These are phyloP conservation scores for Heliconius cydno DNA, from an alignment of 2,888 invertebrate species.

Conservation along the genomic window DNA sequence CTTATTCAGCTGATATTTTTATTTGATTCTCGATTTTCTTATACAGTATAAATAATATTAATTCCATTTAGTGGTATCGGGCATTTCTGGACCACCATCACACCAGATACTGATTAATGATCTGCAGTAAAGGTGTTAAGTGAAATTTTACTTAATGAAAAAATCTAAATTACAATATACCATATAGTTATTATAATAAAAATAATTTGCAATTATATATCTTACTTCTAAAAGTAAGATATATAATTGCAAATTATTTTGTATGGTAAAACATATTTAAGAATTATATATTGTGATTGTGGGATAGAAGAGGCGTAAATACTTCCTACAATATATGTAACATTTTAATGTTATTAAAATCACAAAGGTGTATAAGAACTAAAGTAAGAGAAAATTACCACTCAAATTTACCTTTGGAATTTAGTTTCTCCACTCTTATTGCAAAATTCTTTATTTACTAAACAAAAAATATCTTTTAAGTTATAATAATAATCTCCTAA, in stretches of 20 bases:
- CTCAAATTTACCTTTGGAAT: too few species aligned
- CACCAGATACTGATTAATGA: too few species aligned
- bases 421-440: too few species aligned
- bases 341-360: not conserved
- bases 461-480: too few species aligned
- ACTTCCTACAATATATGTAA: not conserved
- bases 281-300: not conserved
- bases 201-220: too few species aligned
- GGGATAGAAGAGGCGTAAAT: not conserved
- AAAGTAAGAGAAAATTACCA: not conserved
- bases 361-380: not conserved
- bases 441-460: too few species aligned
- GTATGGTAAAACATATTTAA: slow-evolving; percentile 5
- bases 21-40: too few species aligned
- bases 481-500: not conserved
- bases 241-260: not conserved
- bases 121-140: too few species aligned
- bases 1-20: too few species aligned
- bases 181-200: not conserved
- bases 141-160: not conserved
- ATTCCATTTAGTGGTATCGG: too few species aligned
- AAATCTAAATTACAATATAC: not conserved
- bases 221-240: not conserved
- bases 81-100: too few species aligned
- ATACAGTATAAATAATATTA: too few species aligned